phyloP scores from a whole-genome alignment of 53 echinoderm and acorn worm species.

The Luidia sarsii region DNA sequence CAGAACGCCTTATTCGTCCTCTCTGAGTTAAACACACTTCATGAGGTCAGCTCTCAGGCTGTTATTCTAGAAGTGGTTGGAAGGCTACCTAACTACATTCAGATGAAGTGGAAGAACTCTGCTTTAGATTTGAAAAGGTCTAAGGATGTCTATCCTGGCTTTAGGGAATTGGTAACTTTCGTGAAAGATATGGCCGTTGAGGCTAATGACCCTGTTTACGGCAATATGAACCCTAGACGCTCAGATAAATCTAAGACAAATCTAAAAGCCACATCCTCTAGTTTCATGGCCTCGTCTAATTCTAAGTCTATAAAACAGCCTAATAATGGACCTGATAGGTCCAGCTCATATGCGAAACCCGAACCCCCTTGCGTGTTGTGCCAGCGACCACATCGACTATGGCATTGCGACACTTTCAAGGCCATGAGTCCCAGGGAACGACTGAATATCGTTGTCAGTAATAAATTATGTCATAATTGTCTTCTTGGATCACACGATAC shows the following conservation, averaged over 20 bases:
- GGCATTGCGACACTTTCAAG: constrained; percentile 42
- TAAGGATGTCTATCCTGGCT: constrained; percentile 21
- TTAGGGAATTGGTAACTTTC: neutral
- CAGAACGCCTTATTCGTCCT: constrained; percentile 16
- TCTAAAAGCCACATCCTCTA: neutral
- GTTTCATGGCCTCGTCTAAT: neutral
- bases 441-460: constrained; percentile 13
- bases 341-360: constrained; percentile 42
- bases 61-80: constrained; percentile 18
- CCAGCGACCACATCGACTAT: constrained; percentile 23
- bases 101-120: constrained; percentile 30
- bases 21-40: constrained; percentile 18
- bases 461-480: constrained; percentile 59
- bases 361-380: constrained; percentile 48
- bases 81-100: constrained; percentile 41
- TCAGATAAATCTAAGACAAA: neutral
- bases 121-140: constrained; percentile 6
- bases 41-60: constrained; percentile 39
- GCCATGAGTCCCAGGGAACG: constrained; percentile 32
- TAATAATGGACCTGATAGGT: constrained; percentile 9
- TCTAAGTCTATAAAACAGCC: neutral
- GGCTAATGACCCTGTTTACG: constrained; percentile 38
- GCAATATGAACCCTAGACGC: neutral
- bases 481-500: constrained; percentile 18
- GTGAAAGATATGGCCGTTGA: constrained; percentile 2